phyloP scores from a whole-genome alignment of 2,797 vertebrate genomes.

The Danio kyathit region DNA sequence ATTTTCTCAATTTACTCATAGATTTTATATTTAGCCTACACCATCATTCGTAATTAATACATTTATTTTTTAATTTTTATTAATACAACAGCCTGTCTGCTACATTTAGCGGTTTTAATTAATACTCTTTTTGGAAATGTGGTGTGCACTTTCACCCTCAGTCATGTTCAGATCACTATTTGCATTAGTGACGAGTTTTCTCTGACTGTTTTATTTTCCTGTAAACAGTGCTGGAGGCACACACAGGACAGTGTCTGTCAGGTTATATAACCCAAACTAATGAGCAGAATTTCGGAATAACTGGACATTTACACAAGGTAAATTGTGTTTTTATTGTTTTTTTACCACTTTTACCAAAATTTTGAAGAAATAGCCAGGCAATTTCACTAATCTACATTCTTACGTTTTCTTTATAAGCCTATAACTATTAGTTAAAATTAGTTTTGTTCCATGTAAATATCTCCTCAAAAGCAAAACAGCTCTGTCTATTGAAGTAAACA shows the following conservation, averaged over 20 bases:
- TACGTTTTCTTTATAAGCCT: background rate
- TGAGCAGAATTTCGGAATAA: background rate
- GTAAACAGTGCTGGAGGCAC: conserved; percentile 42
- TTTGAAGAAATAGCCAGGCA: background rate
- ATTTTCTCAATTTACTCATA: background rate
- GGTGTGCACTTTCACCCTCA: conserved; percentile 2
- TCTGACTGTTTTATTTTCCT: conserved; percentile 35
- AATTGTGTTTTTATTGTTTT: background rate
- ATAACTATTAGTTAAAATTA: too few species aligned
- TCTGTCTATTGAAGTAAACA: background rate
- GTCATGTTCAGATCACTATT: conserved; percentile 33
- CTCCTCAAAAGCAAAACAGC: background rate
- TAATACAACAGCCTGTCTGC: background rate
- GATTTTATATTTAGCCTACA: background rate
- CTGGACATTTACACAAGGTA: conserved; percentile 33
- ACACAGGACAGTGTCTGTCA: background rate
- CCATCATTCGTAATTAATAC: background rate
- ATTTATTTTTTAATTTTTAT: background rate
- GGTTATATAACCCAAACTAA: conserved; percentile 22
- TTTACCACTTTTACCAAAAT: background rate
- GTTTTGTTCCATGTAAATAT: background rate
- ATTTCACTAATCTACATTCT: background rate
- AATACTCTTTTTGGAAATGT: background rate
- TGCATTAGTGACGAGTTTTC: conserved; percentile 44
- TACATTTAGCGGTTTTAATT: background rate